Conservation (phyloP, 2,113 vertebrate genomes). For the Rhea americana region DNA sequence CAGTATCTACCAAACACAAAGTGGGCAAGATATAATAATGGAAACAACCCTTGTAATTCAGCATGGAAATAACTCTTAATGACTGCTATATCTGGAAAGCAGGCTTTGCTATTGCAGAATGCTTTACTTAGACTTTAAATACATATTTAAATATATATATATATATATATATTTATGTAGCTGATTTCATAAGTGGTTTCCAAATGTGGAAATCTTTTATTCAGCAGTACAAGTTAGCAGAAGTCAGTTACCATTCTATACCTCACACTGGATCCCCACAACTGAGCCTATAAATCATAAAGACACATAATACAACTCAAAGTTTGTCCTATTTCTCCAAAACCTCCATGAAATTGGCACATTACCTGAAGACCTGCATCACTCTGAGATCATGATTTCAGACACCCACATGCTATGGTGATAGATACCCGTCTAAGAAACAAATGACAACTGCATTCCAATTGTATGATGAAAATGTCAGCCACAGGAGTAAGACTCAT, state of each 20-base stretch:
- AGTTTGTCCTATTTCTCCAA: slow-evolving; percentile 24
- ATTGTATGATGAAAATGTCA: slow-evolving; percentile 8
- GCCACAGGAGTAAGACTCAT: slow-evolving; percentile 46
- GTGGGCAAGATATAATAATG: neutral
- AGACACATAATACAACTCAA: neutral
- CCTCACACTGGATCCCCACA: neutral
- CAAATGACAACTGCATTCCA: slow-evolving; percentile 42
- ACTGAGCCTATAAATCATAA: neutral
- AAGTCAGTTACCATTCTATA: neutral
- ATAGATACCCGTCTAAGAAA: slow-evolving; percentile 31
- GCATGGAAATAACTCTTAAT: neutral
- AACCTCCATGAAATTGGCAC: slow-evolving; percentile 14
- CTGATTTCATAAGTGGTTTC: neutral
- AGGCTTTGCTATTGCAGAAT: neutral
- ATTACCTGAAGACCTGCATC: slow-evolving; percentile 45
- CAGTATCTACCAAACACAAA: neutral
- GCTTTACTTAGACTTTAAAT: neutral
- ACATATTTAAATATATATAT: too few relatives aligned
- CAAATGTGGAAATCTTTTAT: neutral
- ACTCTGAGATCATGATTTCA: slow-evolving; percentile 55
- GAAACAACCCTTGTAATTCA: neutral
- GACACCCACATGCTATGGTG: slow-evolving; percentile 21
- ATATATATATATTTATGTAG: too few relatives aligned
- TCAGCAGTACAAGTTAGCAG: neutral
- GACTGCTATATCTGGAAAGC: neutral